Conservation (phyloP, 1,140 invertebrate genomes). For the Hydropsyche tenuis region DNA sequence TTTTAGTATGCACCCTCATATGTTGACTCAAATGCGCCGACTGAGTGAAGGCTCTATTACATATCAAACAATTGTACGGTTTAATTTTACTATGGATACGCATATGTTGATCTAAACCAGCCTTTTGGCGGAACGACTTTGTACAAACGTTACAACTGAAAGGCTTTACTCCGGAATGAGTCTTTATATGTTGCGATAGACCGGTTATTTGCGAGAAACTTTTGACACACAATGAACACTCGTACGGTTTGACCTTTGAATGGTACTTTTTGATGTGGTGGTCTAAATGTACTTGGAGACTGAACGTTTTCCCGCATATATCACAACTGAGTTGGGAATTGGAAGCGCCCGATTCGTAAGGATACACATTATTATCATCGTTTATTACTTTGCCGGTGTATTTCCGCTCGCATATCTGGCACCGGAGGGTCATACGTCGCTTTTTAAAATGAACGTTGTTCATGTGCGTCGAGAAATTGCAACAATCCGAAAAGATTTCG, state of each 20-base stretch:
- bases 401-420: constrained; percentile 61
- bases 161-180: constrained; percentile 69
- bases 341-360: constrained; percentile 46
- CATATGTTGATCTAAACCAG: constrained; percentile 64
- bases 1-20: constrained; percentile 66
- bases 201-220: constrained; percentile 81
- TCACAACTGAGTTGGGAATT: constrained; percentile 52
- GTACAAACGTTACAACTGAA: constrained; percentile 73
- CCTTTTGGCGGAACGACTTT: constrained; percentile 76
- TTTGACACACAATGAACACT: constrained; percentile 83
- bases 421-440: constrained; percentile 56
- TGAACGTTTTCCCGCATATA: constrained; percentile 59
- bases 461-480: constrained; percentile 60
- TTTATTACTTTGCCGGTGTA: constrained; percentile 53
- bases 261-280: constrained; percentile 62
- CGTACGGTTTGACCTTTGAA: constrained; percentile 79
- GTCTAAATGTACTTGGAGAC: constrained; percentile 56
- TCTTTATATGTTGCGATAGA: constrained; percentile 69
- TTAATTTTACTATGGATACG: constrained; percentile 65
- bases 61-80: constrained; percentile 74
- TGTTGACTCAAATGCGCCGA: constrained; percentile 61
- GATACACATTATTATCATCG: constrained; percentile 43
- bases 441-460: constrained; percentile 59
- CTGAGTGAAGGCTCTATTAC: constrained; percentile 69
- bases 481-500: constrained; percentile 59